phyloP scores from a whole-genome alignment of 2,797 vertebrate genomes.

The Falco rusticolus region DNA sequence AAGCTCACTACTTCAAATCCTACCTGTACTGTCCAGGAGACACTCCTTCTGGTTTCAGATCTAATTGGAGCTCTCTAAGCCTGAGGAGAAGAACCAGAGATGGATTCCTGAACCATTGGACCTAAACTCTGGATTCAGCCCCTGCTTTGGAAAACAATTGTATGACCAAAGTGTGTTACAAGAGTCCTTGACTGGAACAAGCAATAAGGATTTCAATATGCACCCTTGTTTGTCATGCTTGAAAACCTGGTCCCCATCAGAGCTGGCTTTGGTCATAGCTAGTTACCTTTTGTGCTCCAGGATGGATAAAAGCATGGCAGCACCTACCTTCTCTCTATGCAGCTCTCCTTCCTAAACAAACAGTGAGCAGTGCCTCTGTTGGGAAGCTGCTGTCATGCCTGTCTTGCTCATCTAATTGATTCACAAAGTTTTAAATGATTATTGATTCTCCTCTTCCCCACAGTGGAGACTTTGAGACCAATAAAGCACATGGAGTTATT shows the following conservation, averaged over 20 bases:
- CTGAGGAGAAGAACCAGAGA: background rate
- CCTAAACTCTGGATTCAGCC: background rate
- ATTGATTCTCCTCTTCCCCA: slow-evolving; percentile 39
- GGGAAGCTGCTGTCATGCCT: background rate
- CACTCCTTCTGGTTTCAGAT: background rate
- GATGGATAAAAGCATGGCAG: background rate
- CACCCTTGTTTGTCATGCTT: background rate
- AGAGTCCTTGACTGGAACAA: background rate
- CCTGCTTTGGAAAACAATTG: background rate
- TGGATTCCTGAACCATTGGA: background rate
- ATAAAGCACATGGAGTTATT: slow-evolving; percentile 29
- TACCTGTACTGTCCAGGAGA: background rate
- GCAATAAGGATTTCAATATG: background rate
- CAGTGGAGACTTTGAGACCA: slow-evolving; percentile 26
- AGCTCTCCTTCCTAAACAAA: slow-evolving; percentile 1
- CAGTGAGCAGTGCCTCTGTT: background rate
- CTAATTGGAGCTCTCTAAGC: background rate
- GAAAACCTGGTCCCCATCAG: background rate
- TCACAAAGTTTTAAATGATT: slow-evolving; percentile 39
- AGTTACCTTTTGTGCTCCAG: background rate
- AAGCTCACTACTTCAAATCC: slow-evolving; percentile 7
- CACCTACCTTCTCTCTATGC: background rate
- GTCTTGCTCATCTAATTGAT: slow-evolving; percentile 42
- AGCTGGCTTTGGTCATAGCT: background rate
- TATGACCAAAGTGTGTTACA: background rate